Percentiles rank a stretch among this genome's conserved stretches.
Evolutionary conservation across 1,140 invertebrate species (phyloP).

Genomic region (Mycetomoellerius zeteki): DNA sequence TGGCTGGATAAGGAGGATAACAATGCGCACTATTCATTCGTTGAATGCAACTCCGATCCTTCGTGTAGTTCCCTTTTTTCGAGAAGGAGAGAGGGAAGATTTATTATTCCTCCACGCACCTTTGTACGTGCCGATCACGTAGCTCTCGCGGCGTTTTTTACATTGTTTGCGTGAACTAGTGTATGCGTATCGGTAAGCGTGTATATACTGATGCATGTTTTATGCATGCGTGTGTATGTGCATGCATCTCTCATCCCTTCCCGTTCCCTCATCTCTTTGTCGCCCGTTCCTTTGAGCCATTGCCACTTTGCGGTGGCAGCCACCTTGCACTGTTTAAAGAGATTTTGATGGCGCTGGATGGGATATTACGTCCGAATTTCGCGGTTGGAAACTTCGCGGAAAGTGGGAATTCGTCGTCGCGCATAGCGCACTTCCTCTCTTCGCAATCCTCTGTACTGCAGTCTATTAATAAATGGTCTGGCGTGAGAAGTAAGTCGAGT

Average conservation of each 20-base stretch:
- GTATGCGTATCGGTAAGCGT: background rate
- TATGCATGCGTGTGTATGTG: slow-evolving; percentile 3
- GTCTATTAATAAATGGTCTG: slow-evolving; percentile 46
- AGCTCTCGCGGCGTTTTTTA: slow-evolving; percentile 41
- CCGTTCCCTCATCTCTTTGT: slow-evolving; percentile 14
- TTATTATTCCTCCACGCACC: slow-evolving; percentile 49
- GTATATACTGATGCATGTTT: background rate
- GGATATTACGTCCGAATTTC: slow-evolving; percentile 68
- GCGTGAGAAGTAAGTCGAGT: slow-evolving; percentile 25
- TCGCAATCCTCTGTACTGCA: slow-evolving; percentile 14
- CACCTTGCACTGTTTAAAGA: slow-evolving; percentile 69
- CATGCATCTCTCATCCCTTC: slow-evolving; percentile 12
- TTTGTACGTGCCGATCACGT: slow-evolving; percentile 61
- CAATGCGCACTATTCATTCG: slow-evolving; percentile 74
- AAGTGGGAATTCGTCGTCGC: slow-evolving; percentile 36
- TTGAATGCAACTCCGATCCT: slow-evolving; percentile 66
- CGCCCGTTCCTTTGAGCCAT: slow-evolving; percentile 52
- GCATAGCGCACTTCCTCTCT: slow-evolving; percentile 18
- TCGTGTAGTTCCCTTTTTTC: slow-evolving; percentile 37
- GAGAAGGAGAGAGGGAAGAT: slow-evolving; percentile 23
- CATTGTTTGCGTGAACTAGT: background rate
- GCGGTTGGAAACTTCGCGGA: slow-evolving; percentile 63
- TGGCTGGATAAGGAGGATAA: slow-evolving; percentile 62
- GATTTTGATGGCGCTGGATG: slow-evolving; percentile 61
- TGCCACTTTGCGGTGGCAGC: slow-evolving; percentile 57